Conservation (phyloP, 23 tunicate species). For the Trididemnum nubilum region DNA sequence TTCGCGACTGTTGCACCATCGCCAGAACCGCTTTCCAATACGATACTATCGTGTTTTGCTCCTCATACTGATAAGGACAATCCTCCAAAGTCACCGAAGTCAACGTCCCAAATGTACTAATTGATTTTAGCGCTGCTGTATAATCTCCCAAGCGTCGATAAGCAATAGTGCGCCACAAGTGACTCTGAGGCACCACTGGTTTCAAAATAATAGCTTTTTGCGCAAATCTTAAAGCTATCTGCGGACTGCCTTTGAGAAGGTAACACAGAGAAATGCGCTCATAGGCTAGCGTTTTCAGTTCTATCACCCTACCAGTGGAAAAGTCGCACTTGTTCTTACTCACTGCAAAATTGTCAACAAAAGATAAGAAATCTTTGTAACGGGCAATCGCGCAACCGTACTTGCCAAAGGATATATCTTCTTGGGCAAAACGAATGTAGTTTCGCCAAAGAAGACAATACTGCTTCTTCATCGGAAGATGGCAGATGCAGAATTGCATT, state of each 20-base stretch:
- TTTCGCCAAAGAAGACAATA: constrained; percentile 13
- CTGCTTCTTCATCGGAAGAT: constrained; percentile 15
- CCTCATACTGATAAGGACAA: constrained; percentile 9
- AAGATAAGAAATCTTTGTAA: constrained; percentile 8
- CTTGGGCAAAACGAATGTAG: constrained; percentile 16
- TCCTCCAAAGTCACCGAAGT: constrained; percentile 6
- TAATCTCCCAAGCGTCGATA: constrained; percentile 7
- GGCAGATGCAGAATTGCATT: constrained; percentile 4
- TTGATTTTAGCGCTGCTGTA: constrained; percentile 4
- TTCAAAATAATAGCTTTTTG: constrained; percentile 22
- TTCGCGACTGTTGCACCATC: not conserved
- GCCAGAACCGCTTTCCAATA: constrained; percentile 29
- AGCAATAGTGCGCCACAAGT: constrained; percentile 42
- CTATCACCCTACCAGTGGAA: constrained; percentile 19
- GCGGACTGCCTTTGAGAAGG: constrained; percentile 2
- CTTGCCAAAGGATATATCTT: not conserved
- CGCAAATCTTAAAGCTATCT: constrained; percentile 19
- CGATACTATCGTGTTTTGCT: constrained; percentile 5
- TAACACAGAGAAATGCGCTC: constrained; percentile 25
- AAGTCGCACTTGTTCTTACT: constrained; percentile 11
- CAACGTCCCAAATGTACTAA: constrained; percentile 29
- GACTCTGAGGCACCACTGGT: constrained; percentile 30
- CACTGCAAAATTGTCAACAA: constrained; percentile 38
- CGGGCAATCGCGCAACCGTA: constrained; percentile 25
- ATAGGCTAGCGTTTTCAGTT: constrained; percentile 20